These are phyloP conservation scores for Sesamia nonagrioides DNA, from an alignment of 1,140 invertebrate genomes.

Conservation along the genomic window DNA sequence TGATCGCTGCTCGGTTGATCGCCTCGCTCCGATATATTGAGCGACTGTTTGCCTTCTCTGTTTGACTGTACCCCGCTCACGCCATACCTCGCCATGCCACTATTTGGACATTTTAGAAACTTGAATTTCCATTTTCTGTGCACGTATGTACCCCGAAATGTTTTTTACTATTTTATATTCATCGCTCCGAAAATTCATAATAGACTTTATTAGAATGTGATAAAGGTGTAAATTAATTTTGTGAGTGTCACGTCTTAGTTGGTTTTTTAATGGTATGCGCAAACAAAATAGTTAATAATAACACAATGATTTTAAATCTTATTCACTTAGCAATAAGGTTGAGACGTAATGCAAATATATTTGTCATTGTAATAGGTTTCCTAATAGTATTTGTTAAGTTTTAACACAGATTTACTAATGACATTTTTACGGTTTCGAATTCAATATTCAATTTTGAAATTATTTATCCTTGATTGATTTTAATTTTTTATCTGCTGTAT, in stretches of 20 bases:
- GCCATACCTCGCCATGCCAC: slow-evolving; percentile 24
- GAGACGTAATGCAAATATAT: slow-evolving; percentile 44
- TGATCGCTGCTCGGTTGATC: slow-evolving; percentile 45
- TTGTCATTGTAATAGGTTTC: slow-evolving; percentile 50
- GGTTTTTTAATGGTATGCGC: slow-evolving; percentile 33
- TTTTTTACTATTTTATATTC: slow-evolving; percentile 21
- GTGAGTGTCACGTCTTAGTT: not conserved
- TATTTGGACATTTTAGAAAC: slow-evolving; percentile 56
- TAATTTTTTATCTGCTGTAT: too few relatives aligned
- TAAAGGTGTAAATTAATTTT: not conserved
- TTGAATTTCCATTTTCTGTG: slow-evolving; percentile 51
- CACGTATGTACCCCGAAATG: slow-evolving; percentile 43
- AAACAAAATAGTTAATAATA: slow-evolving; percentile 51
- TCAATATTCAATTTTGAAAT: slow-evolving; percentile 15
- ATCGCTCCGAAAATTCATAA: not conserved
- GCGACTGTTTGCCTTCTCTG: slow-evolving; percentile 36
- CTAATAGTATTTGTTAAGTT: slow-evolving; percentile 47
- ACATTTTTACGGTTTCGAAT: slow-evolving; percentile 47
- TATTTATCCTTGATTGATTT: not conserved
- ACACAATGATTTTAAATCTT: slow-evolving; percentile 50
- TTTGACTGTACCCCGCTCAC: slow-evolving; percentile 45
- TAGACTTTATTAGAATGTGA: not conserved
- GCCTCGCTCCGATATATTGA: slow-evolving; percentile 31
- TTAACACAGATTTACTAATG: slow-evolving; percentile 51
- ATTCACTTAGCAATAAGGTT: slow-evolving; percentile 41